A percentile compares a stretch with the other conserved stretches of the same genome.
Conservation (phyloP, 1,140 invertebrate species). For the Melitaea cinxia region DNA sequence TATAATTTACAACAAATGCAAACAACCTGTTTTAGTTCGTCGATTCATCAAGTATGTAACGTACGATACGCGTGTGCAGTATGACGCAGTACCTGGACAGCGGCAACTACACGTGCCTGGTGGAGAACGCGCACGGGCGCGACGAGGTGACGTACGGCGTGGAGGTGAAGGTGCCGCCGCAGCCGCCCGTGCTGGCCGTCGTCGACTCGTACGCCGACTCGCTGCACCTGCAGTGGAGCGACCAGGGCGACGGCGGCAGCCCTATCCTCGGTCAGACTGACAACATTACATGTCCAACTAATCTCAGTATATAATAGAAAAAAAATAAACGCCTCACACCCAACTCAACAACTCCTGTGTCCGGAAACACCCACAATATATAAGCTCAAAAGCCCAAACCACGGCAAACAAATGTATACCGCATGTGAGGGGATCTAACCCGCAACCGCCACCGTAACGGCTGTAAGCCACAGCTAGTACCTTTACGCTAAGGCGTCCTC, state of each 20-base stretch:
- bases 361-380: no score
- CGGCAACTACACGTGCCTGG: slow-evolving; percentile 95
- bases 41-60: neutral
- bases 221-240: slow-evolving; percentile 86
- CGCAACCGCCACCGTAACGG: no score
- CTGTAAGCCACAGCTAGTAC: no score
- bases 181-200: slow-evolving; percentile 85
- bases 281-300: no score
- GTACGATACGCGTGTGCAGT: slow-evolving; percentile 41
- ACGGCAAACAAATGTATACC: no score
- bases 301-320: no score
- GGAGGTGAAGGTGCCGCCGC: slow-evolving; percentile 86
- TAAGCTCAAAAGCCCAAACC: no score
- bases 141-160: slow-evolving; percentile 92
- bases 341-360: no score
- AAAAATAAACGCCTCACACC: no score
- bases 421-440: no score
- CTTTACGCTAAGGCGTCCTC: no score
- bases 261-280: slow-evolving; percentile 85
- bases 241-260: slow-evolving; percentile 87
- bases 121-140: slow-evolving; percentile 91
- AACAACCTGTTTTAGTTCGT: neutral
- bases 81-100: slow-evolving; percentile 88
- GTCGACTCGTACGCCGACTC: slow-evolving; percentile 87
- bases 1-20: no score